These are phyloP conservation scores for Heteromormyrus szaboi DNA, from an alignment of 2,797 vertebrate species.

Conservation along the genomic window DNA sequence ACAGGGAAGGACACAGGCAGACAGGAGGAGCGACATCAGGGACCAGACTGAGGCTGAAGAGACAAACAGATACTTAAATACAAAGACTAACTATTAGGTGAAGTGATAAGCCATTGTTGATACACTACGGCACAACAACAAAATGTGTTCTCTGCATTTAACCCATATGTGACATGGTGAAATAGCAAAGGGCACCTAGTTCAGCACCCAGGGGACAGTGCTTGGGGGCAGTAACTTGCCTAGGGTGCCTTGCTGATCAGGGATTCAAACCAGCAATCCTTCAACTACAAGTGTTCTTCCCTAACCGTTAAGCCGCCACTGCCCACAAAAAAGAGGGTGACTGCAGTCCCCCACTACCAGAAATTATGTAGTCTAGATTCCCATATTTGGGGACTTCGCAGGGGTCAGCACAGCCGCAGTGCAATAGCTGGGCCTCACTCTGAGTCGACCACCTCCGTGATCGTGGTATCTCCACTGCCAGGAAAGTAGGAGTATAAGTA, in stretches of 20 bases:
- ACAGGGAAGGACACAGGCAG: background rate
- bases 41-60: background rate
- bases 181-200: background rate
- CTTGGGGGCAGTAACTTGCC: background rate
- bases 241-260: background rate
- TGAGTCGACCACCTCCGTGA: background rate
- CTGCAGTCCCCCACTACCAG: background rate
- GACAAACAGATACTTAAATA: background rate
- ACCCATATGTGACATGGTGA: background rate
- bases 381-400: background rate
- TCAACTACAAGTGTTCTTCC: background rate
- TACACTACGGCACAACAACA: background rate
- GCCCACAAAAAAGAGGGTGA: background rate
- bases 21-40: background rate
- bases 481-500: background rate
- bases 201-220: background rate
- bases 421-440: background rate
- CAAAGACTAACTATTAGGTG: background rate
- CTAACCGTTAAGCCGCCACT: background rate
- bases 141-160: background rate
- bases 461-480: background rate
- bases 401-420: background rate
- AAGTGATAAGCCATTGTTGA: background rate
- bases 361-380: background rate
- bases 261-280: background rate